phyloP scores from a whole-genome alignment of 2,113 vertebrate genomes.

The Erythrolamprus reginae region DNA sequence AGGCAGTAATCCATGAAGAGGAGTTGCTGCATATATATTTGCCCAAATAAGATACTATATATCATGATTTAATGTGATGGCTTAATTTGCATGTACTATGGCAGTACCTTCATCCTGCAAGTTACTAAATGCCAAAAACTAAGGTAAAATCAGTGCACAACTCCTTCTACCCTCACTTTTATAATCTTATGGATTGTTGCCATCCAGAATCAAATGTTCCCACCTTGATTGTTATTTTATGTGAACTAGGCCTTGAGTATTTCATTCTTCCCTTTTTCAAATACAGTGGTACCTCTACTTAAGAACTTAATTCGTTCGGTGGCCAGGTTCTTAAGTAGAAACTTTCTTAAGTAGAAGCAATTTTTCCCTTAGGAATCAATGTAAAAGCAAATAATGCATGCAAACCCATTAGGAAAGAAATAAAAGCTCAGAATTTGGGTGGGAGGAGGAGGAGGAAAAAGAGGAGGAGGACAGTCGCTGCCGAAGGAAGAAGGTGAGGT shows the following conservation, averaged over 20 bases:
- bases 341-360: too few relatives aligned
- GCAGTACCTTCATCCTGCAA: neutral
- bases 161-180: neutral
- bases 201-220: neutral
- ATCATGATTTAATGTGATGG: neutral
- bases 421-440: too few relatives aligned
- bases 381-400: too few relatives aligned
- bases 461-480: too few relatives aligned
- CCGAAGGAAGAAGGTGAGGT: too few relatives aligned
- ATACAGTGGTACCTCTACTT: too few relatives aligned
- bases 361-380: too few relatives aligned
- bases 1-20: too few relatives aligned
- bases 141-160: neutral
- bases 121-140: neutral
- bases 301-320: too few relatives aligned
- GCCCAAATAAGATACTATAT: neutral
- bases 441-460: too few relatives aligned
- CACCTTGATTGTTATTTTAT: neutral
- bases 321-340: too few relatives aligned
- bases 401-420: too few relatives aligned
- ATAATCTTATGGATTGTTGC: neutral
- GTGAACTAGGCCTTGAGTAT: neutral
- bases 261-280: neutral
- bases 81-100: neutral
- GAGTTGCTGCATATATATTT: neutral